These are phyloP conservation scores for Cotesia glomerata DNA, from an alignment of 1,140 invertebrate species.

Conservation along the genomic window DNA sequence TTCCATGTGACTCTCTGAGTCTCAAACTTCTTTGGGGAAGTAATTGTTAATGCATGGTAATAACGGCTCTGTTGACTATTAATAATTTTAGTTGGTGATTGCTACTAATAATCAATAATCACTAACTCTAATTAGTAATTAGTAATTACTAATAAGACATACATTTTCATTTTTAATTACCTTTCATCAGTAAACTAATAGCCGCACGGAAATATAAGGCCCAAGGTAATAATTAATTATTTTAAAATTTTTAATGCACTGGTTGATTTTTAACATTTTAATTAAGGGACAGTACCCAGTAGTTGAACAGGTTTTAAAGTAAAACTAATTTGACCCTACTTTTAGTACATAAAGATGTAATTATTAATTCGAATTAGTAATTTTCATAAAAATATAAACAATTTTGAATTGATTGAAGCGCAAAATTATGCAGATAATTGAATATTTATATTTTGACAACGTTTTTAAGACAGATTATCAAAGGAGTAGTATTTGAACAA, in stretches of 20 bases:
- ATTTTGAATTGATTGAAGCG: too few species aligned
- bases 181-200: conserved; percentile 50
- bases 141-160: not conserved
- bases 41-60: conserved; percentile 44
- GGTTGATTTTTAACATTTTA: not conserved
- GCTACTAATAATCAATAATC: not conserved
- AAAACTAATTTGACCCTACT: too few species aligned
- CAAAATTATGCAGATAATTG: too few species aligned
- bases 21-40: conserved; percentile 30
- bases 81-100: conserved; percentile 40
- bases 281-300: too few species aligned
- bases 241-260: not conserved
- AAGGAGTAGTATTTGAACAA: too few species aligned
- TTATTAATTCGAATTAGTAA: too few species aligned
- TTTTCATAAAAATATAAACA: too few species aligned
- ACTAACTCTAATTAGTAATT: too few species aligned
- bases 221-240: conserved; percentile 33
- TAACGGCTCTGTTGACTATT: conserved; percentile 26
- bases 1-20: conserved; percentile 39
- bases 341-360: too few species aligned
- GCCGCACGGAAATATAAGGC: conserved; percentile 47
- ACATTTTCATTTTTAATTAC: not conserved
- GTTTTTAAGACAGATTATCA: too few species aligned
- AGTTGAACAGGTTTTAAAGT: too few species aligned
- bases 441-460: too few species aligned